Conservation (phyloP, 2,113 vertebrate genomes). For the Neoarius graeffei region DNA sequence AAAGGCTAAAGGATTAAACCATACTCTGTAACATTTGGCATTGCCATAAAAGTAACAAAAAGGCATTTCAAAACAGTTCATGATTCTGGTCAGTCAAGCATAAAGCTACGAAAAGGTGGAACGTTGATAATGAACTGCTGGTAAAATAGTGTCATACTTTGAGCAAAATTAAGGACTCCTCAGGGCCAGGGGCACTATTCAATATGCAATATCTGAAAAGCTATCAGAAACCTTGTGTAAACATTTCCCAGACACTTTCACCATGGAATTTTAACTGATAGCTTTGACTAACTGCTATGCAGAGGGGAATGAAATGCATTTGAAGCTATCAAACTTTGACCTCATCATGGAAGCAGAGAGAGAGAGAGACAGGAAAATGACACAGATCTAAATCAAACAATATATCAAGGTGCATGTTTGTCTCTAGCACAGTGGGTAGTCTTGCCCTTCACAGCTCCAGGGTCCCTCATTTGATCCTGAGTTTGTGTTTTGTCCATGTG, state of each 20-base stretch:
- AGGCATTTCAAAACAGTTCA: slow-evolving; percentile 22
- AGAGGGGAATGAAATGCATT: not conserved
- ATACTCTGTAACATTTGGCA: not conserved
- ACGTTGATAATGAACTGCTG: slow-evolving; percentile 16
- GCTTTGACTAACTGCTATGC: slow-evolving; percentile 68
- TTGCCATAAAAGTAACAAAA: slow-evolving; percentile 6
- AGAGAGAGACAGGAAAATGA: not conserved
- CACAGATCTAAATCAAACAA: not conserved
- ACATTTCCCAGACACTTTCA: slow-evolving; percentile 57
- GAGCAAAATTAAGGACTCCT: slow-evolving; percentile 18
- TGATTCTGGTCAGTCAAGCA: slow-evolving; percentile 21
- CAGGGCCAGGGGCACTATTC: not conserved
- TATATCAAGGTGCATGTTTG: not conserved
- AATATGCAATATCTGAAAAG: not conserved
- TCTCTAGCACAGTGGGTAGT: not conserved
- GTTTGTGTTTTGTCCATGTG: not conserved
- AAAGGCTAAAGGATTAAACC: slow-evolving; percentile 4
- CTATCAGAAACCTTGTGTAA: slow-evolving; percentile 67
- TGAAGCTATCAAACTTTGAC: not conserved
- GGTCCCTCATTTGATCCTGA: not conserved
- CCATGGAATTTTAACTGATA: slow-evolving; percentile 62
- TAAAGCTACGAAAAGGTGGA: not conserved
- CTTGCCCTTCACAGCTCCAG: not conserved
- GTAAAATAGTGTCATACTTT: slow-evolving; percentile 18
- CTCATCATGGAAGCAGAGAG: not conserved